Conservation (phyloP, 2,888 invertebrate species). For the Diaprepes abbreviatus region DNA sequence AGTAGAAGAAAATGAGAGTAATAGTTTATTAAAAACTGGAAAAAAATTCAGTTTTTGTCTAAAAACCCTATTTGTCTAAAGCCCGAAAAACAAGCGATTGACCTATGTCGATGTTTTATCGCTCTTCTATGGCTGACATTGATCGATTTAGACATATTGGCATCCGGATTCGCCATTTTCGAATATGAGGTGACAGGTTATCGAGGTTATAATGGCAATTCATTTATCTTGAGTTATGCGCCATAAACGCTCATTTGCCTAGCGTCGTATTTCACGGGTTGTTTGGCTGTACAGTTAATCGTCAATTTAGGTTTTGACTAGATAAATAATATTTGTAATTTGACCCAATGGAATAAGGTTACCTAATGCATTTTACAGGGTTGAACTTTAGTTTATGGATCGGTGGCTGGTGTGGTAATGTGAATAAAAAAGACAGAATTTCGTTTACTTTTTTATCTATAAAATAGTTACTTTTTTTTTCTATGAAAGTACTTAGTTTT, state of each 20-base stretch:
- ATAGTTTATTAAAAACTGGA: too few species aligned
- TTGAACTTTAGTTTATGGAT: too few species aligned
- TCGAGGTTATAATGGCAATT: conserved; percentile 15
- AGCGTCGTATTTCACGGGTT: neutral
- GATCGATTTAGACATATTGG: conserved; percentile 33
- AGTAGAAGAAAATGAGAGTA: too few species aligned
- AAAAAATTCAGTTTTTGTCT: neutral
- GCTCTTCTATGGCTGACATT: conserved; percentile 2
- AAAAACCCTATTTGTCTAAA: conserved; percentile 4
- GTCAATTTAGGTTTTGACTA: neutral
- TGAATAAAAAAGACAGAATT: too few species aligned
- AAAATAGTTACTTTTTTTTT: too few species aligned
- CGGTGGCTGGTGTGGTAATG: too few species aligned
- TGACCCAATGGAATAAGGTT: neutral
- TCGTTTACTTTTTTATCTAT: too few species aligned
- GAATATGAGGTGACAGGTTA: conserved; percentile 25
- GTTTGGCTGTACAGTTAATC: neutral
- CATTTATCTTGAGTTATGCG: conserved; percentile 15
- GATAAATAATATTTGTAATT: neutral
- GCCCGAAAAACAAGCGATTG: conserved; percentile 1
- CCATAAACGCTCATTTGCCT: conserved; percentile 1
- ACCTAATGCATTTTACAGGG: too few species aligned
- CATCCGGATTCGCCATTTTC: conserved; percentile 19
- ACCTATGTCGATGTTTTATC: conserved; percentile 8
- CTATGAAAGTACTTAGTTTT: too few species aligned